phyloP scores from a whole-genome alignment of 2,888 invertebrate species.

The Trichogramma evanescens region DNA sequence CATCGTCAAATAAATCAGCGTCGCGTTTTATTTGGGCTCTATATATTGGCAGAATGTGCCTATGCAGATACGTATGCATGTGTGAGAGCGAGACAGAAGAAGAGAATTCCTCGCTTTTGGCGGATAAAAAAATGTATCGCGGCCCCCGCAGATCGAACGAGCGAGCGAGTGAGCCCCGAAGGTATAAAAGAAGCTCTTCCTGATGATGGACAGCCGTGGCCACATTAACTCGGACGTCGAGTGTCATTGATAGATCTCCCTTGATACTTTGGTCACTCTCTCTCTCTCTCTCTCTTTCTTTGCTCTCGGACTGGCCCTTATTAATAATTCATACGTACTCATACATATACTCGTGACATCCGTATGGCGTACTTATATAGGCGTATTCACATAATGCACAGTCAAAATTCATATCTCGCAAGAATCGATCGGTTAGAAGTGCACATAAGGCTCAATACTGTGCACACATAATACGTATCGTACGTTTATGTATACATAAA shows the following conservation, averaged over 20 bases:
- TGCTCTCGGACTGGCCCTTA: constrained; percentile 27
- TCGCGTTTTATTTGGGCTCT: too few relatives aligned
- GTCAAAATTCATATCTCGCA: constrained; percentile 37
- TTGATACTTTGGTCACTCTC: too few relatives aligned
- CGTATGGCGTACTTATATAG: constrained; percentile 5
- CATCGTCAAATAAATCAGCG: constrained; percentile 17
- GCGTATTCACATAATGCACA: background rate
- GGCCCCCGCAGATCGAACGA: too few relatives aligned
- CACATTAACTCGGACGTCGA: too few relatives aligned
- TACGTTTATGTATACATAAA: constrained; percentile 1
- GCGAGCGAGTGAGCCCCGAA: background rate
- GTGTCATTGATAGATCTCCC: constrained; percentile 34
- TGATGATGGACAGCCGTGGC: constrained; percentile 15
- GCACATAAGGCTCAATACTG: too few relatives aligned
- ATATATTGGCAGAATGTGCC: background rate
- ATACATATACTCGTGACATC: constrained; percentile 31
- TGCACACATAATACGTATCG: too few relatives aligned
- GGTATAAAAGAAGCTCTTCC: background rate
- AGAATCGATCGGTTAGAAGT: constrained; percentile 30
- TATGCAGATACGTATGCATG: background rate
- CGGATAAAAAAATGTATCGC: too few relatives aligned
- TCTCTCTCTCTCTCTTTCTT: too few relatives aligned
- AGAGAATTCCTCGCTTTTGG: background rate
- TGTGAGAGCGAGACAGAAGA: background rate
- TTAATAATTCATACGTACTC: constrained; percentile 42